Base-by-base conservation (phyloP, 2,888 invertebrate genomes). In the Cotesia congregata region DNA sequence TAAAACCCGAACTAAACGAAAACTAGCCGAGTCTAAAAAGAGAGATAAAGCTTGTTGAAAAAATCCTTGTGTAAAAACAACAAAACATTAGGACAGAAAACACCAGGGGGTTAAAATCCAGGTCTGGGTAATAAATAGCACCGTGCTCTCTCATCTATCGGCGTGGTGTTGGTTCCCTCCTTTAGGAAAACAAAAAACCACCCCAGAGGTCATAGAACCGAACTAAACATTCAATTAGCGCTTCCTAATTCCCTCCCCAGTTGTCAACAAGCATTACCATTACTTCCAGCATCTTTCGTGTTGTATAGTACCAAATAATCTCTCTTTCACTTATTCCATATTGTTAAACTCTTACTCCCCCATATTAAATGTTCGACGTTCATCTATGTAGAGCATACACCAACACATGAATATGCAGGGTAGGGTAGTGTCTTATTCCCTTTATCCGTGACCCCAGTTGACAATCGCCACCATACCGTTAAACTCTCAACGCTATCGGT, bases 141-240 rank as follows among this genome's bases (percentile, higher is more conserved):
- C 50, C 12, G 30, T 30, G 30, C 30, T 30, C 30, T 30, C 30
- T 30, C 30, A 30, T 30, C 30, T 30, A 30, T 30, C 30, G 30
- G 30, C 4, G 7, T 7, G 50, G 50, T 50, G 50, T 12, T 50
- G 50, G 50, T 50, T 50, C 50, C 50, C 50, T 50, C 50, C 50
- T 12, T 50, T 12, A 50, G 12, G 3, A 50, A 50, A 50, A 50
- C 12, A 50, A 50, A 50, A 50, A 50, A 7, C 40, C 30, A 65
- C 65, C 74, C 72, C 70, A 64, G 62, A 38, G 61, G 60, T 67
- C 70, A 74, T 65, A 70, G 67, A 69, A 59, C 82, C 77, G 79
- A 82, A 82, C 88, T 87, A 89, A 89, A 88, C 87, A 88, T 88
- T 89, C 88, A 89, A 89, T 89, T 89, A 89, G 88, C 88, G 87